Evolutionary conservation across 2,797 vertebrate genomes (phyloP).

Genomic region (Clarias pachynema): DNA sequence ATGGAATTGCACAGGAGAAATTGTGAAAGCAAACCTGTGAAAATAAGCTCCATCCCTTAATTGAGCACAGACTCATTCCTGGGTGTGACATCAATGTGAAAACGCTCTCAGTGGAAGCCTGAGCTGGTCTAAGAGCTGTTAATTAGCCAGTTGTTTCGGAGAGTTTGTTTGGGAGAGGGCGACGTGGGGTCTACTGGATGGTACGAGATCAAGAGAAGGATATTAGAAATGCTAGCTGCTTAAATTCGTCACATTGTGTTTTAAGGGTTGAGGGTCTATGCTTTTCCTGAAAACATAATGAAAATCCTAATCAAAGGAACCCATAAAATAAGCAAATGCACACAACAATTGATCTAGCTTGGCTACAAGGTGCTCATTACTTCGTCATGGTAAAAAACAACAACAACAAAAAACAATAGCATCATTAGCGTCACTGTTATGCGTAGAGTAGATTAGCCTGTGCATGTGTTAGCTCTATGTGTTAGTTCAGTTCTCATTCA

Average conservation of each 20-base stretch:
- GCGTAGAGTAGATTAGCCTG: not conserved
- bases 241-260: not conserved
- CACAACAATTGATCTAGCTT: not conserved
- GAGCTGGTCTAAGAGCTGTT: not conserved
- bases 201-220: not conserved
- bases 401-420: not conserved
- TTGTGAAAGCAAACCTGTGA: not conserved
- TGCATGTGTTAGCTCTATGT: not conserved
- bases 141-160: not conserved
- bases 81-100: not conserved
- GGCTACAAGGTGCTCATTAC: not conserved
- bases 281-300: slow-evolving; percentile 7
- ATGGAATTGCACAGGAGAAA: not conserved
- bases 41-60: not conserved
- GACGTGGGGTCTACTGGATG: not conserved
- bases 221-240: not conserved
- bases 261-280: not conserved
- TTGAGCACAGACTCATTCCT: not conserved
- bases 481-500: too few relatives aligned
- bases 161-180: too few relatives aligned
- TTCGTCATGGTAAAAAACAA: not conserved
- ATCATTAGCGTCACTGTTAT: not conserved
- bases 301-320: slow-evolving; percentile 28
- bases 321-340: slow-evolving; percentile 14
- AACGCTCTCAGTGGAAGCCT: too few relatives aligned